These are phyloP conservation scores for Indicator indicator DNA, from an alignment of 2,113 vertebrate genomes.

Conservation along the genomic window DNA sequence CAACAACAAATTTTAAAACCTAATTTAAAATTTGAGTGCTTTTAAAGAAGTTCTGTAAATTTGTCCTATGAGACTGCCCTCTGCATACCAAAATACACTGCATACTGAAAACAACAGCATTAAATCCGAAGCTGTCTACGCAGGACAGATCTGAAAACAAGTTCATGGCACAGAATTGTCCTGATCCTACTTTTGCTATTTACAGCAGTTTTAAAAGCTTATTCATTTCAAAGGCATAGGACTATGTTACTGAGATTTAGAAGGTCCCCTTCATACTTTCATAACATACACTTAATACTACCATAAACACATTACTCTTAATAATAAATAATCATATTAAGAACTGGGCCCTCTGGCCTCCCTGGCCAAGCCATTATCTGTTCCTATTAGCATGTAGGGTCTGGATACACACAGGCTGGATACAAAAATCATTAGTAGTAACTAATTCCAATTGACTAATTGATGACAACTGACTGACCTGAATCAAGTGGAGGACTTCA, in stretches of 20 bases:
- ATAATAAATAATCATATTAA: constrained; percentile 11
- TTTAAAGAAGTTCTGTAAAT: background rate
- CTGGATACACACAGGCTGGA: background rate
- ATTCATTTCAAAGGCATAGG: background rate
- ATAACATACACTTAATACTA: background rate
- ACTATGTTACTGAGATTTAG: background rate
- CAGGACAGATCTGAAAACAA: background rate
- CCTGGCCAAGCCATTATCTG: background rate
- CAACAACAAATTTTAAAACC: background rate
- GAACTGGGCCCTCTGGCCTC: background rate
- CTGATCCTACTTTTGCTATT: background rate
- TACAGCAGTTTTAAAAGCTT: background rate
- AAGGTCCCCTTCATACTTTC: background rate
- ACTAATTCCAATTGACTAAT: constrained; percentile 59
- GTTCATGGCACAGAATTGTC: background rate
- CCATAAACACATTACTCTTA: background rate
- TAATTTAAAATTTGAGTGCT: background rate
- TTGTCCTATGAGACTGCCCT: background rate
- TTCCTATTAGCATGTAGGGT: constrained; percentile 16
- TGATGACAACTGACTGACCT: constrained; percentile 39
- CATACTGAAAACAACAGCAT: background rate
- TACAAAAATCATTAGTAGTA: constrained; percentile 44
- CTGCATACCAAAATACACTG: background rate
- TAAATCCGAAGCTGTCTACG: background rate
- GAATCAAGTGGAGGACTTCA: background rate